Conservation (phyloP, 2,797 vertebrate species). For the Chelon auratus region DNA sequence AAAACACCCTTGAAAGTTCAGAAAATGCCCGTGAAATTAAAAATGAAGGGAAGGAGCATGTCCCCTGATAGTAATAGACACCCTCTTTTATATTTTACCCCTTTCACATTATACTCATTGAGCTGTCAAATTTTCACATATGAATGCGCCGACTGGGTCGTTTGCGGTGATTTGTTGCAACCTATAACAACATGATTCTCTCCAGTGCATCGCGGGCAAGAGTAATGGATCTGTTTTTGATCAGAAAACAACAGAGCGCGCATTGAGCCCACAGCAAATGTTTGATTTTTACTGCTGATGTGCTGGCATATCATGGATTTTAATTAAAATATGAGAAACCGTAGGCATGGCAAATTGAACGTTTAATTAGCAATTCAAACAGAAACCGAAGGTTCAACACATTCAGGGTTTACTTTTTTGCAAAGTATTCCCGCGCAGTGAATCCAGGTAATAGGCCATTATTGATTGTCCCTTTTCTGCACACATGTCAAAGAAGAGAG, state of each 20-base stretch:
- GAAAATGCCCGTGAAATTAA: slow-evolving; percentile 65
- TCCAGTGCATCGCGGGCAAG: slow-evolving; percentile 20
- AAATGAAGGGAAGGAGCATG: slow-evolving; percentile 43
- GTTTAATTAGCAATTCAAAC: slow-evolving; percentile 32
- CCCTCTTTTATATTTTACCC: slow-evolving; percentile 38
- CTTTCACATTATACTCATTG: slow-evolving; percentile 49
- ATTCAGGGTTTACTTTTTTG: slow-evolving; percentile 5
- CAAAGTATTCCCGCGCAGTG: not conserved
- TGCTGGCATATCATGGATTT: slow-evolving; percentile 16
- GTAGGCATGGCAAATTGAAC: slow-evolving; percentile 3
- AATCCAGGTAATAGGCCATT: not conserved
- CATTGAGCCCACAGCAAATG: slow-evolving; percentile 24
- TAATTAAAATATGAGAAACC: slow-evolving; percentile 13
- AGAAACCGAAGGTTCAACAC: not conserved
- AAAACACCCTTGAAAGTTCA: slow-evolving; percentile 60
- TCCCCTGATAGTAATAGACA: slow-evolving; percentile 42
- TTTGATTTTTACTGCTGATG: slow-evolving; percentile 20
- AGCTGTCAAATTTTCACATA: slow-evolving; percentile 63
- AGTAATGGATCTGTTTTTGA: slow-evolving; percentile 42
- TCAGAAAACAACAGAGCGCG: slow-evolving; percentile 28
- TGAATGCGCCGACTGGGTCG: slow-evolving; percentile 40
- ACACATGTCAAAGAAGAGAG: slow-evolving; percentile 7
- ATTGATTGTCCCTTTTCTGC: not conserved
- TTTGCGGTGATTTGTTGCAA: slow-evolving; percentile 59
- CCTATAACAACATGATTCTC: slow-evolving; percentile 31